phyloP scores from a whole-genome alignment of 2,113 vertebrate genomes.

The Trachemys scripta region DNA sequence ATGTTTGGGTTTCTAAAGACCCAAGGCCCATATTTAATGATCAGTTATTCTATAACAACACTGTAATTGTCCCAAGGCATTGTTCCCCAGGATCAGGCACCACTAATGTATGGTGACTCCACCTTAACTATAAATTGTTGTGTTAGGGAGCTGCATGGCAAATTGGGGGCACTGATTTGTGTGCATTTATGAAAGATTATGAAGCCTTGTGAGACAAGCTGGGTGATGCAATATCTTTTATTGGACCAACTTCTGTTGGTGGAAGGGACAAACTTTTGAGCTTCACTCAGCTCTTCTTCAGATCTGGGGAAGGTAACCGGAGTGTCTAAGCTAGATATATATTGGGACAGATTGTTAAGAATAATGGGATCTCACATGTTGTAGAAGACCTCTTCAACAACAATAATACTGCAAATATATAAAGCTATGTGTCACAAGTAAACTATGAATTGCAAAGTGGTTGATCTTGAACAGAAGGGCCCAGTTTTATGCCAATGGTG shows the following conservation, averaged over 20 bases:
- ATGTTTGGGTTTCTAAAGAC: neutral
- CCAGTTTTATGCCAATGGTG: neutral
- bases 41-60: neutral
- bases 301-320: neutral
- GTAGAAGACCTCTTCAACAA: neutral
- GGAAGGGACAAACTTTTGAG: neutral
- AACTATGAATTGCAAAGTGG: neutral
- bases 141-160: neutral
- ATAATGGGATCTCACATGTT: neutral
- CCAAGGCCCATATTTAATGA: neutral
- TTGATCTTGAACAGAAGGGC: neutral
- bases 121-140: neutral
- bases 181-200: neutral
- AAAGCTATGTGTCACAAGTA: neutral
- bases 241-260: neutral
- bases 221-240: neutral
- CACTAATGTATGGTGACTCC: neutral
- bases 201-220: neutral
- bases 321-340: neutral
- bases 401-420: neutral
- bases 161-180: neutral
- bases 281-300: neutral
- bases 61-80: neutral
- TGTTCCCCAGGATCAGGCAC: neutral
- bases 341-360: neutral